Percentiles rank a stretch among this genome's conserved stretches.
These are phyloP conservation scores for Taeniopygia guttata DNA, from an alignment of 2,797 vertebrate genomes.

Conservation along the genomic window DNA sequence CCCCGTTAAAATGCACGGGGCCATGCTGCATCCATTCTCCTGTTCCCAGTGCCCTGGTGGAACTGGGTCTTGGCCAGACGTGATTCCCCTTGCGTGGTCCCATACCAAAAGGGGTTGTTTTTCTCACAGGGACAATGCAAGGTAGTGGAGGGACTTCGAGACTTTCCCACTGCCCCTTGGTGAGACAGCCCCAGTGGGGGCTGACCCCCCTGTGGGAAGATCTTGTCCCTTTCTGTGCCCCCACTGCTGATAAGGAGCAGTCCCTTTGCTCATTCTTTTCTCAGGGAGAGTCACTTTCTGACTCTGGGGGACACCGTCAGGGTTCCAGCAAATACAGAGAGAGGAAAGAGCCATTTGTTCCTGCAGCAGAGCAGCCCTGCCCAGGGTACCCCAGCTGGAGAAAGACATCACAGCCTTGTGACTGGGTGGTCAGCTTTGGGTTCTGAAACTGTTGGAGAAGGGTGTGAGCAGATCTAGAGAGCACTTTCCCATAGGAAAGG, in stretches of 20 bases:
- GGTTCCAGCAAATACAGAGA: not conserved
- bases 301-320: not conserved
- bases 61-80: not conserved
- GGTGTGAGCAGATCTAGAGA: slow-evolving; percentile 22
- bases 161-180: not conserved
- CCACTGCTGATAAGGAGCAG: not conserved
- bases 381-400: not conserved
- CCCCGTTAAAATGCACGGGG: not conserved
- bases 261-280: not conserved
- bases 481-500: slow-evolving; percentile 68
- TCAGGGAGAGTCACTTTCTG: not conserved
- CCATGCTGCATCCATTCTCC: not conserved
- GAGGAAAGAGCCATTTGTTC: not conserved
- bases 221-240: not conserved
- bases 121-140: not conserved
- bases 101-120: not conserved
- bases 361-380: not conserved
- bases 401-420: not conserved
- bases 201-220: not conserved
- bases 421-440: not conserved
- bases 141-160: not conserved
- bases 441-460: not conserved
- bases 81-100: rapidly evolving
- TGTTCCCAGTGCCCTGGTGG: rapidly evolving
- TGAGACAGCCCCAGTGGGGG: not conserved